Evolutionary conservation across 2,113 vertebrate genomes (phyloP), one percentile per base, ranked within the genome.

Genomic region (Siniperca knerii): DNA sequence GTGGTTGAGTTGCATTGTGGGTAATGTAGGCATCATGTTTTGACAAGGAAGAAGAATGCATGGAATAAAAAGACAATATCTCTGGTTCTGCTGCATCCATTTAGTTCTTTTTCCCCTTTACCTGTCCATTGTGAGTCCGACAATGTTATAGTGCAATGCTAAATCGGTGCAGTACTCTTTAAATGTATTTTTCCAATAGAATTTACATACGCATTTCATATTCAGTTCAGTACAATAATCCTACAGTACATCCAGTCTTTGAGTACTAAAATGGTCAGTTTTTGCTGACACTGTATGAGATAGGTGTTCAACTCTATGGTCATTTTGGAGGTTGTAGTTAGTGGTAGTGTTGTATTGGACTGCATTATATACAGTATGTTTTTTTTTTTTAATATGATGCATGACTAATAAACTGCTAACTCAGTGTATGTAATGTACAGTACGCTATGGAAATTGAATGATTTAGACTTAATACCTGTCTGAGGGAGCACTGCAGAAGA

Each of bases 401-500:
- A 9, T 60, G 20, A 58, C 25, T 23, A 42, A 55, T 54, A 65
- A 46, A 69, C 25, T 8, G 20, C 7, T 12, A 15, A 10, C n/a
- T 67, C 12, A 40, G 16, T 21, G 8, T 21, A 11, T 44, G 13
- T 37, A 52, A 46, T 6, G 40, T 52, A 37, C 35, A 37, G 35
- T 37, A 37, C 18, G 15, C 23, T 42, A 25, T 20, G n/a, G 4
- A 29, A n/a, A 42, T 1, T 16, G 0, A 57, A 35, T 15, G 8
- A 66, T 57, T 29, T 33, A 25, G 42, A 42, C 8, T 29, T 0
- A 0, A 18, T 87, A 94, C 94, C 91, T 84, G 74, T 91, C 77
- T 79, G 84, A 65, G 20, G 81, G n/a, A 29, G 35, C 25, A 20
- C 76, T 58, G 81, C 68, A 72, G 66, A 94, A 83, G 29, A 90